Conservation (phyloP, 2,113 vertebrate genomes). For the Poecile atricapillus region DNA sequence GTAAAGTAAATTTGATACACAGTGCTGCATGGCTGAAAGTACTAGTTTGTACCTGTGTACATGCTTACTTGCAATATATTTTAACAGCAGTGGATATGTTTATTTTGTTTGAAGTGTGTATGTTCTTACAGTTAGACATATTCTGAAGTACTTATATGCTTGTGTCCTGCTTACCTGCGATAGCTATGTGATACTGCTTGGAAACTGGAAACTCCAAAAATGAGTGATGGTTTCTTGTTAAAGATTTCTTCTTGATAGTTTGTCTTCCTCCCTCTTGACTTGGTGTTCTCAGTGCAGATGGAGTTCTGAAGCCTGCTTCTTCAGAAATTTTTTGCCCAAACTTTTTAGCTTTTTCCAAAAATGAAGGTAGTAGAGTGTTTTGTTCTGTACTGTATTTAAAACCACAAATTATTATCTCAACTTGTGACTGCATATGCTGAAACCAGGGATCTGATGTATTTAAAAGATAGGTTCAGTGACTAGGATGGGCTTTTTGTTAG, state of each 20-base stretch:
- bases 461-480: background rate
- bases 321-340: background rate
- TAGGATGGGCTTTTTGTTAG: background rate
- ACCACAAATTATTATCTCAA: background rate
- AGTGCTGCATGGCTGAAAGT: background rate
- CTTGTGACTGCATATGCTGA: background rate
- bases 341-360: background rate
- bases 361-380: background rate
- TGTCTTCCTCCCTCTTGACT: background rate
- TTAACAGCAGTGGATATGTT: background rate
- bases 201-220: background rate
- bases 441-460: background rate
- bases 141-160: background rate
- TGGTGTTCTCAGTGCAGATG: background rate
- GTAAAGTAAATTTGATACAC: conserved; percentile 61
- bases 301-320: background rate
- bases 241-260: background rate
- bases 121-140: background rate
- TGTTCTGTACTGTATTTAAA: background rate
- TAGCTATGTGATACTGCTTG: background rate
- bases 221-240: background rate
- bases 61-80: background rate
- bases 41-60: background rate
- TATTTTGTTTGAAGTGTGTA: background rate
- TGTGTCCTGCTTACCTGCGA: background rate